A percentile compares a stretch with the other conserved stretches of the same genome.
Evolutionary conservation across 2,888 invertebrate species (phyloP).

Genomic region (Oxystoma pomonae): DNA sequence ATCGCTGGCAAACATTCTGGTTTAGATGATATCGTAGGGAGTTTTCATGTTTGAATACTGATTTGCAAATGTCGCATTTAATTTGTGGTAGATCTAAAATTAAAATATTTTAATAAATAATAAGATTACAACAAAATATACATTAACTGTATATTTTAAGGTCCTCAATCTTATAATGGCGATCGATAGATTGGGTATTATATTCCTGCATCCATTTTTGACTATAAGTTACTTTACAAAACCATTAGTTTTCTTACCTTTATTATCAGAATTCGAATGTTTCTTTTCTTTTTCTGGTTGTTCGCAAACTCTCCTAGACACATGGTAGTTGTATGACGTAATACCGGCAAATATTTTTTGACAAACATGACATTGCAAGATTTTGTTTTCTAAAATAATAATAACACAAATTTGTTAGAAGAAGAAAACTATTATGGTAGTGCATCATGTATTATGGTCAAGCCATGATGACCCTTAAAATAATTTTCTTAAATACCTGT

Average conservation of each 20-base stretch:
- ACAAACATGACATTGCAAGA: constrained; percentile 20
- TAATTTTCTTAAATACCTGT: too few species aligned
- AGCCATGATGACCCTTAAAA: too few species aligned
- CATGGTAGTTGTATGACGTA: constrained; percentile 19
- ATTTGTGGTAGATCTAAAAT: constrained; percentile 16
- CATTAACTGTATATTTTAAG: too few species aligned
- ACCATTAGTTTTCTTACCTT: too few species aligned
- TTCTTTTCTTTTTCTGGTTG: constrained; percentile 23
- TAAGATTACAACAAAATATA: too few species aligned
- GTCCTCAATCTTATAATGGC: too few species aligned
- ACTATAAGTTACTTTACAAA: too few species aligned
- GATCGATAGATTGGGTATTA: too few species aligned
- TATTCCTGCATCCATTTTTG: too few species aligned
- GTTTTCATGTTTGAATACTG: constrained; percentile 18
- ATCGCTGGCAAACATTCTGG: constrained; percentile 18
- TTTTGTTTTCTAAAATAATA: constrained; percentile 14
- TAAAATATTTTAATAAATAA: constrained; percentile 2
- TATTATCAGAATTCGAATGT: constrained; percentile 8
- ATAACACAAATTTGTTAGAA: too few species aligned
- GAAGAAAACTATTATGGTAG: too few species aligned
- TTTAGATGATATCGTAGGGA: constrained; percentile 20
- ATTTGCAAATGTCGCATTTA: constrained; percentile 16
- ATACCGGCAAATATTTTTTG: constrained; percentile 21
- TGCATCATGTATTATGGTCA: too few species aligned
- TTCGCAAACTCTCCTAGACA: constrained; percentile 20